phyloP scores from a whole-genome alignment of 2,888 invertebrate species.

The Aradus depressus region DNA sequence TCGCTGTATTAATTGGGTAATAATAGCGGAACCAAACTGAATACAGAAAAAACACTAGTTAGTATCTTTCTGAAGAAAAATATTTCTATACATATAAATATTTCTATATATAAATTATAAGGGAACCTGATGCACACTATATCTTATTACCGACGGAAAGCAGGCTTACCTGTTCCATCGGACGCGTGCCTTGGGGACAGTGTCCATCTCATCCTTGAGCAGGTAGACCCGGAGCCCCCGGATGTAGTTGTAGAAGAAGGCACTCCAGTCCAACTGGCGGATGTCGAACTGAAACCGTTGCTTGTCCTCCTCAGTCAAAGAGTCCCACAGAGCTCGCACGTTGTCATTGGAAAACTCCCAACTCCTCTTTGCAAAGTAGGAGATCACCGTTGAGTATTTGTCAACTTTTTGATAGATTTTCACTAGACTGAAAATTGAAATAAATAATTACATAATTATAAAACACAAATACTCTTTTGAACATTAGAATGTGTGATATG shows the following conservation, averaged over 20 bases:
- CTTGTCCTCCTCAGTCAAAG: slow-evolving; percentile 47
- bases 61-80: neutral
- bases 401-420: slow-evolving; percentile 64
- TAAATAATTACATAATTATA: no score
- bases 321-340: slow-evolving; percentile 46
- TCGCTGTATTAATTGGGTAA: no score
- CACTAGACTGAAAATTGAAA: slow-evolving; percentile 48
- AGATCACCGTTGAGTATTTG: slow-evolving; percentile 57
- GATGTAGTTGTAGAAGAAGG: slow-evolving; percentile 57
- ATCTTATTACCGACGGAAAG: neutral
- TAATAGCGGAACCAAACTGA: no score
- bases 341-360: slow-evolving; percentile 61
- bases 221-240: slow-evolving; percentile 66
- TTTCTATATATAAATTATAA: no score
- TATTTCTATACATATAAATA: neutral
- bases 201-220: slow-evolving; percentile 66
- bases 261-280: slow-evolving; percentile 60
- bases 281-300: slow-evolving; percentile 61
- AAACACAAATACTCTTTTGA: neutral
- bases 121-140: neutral
- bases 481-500: neutral
- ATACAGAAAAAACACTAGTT: no score
- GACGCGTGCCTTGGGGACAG: slow-evolving; percentile 54
- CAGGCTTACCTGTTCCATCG: slow-evolving; percentile 46
- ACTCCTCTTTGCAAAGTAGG: slow-evolving; percentile 67